Conservation (phyloP, 2,113 vertebrate species). For the Peromyscus californicus region DNA sequence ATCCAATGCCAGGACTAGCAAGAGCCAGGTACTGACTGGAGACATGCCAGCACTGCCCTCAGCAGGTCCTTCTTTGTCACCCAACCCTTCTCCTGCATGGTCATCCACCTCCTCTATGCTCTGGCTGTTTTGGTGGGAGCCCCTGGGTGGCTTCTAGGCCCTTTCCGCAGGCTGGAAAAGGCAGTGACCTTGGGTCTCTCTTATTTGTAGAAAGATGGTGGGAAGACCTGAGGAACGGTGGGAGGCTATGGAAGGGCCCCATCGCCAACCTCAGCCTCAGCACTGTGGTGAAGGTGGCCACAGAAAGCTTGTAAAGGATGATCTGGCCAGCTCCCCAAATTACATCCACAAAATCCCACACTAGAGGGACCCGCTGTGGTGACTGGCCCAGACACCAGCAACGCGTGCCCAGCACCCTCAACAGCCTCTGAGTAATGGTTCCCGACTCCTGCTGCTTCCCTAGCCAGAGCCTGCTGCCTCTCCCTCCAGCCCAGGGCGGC, state of each 20-base stretch:
- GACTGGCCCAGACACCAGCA: neutral
- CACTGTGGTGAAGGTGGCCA: fast-evolving
- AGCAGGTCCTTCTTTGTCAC: fast-evolving
- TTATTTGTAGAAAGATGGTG: neutral
- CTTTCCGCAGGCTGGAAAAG: neutral
- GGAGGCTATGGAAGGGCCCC: slow-evolving; percentile 12
- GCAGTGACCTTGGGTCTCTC: neutral
- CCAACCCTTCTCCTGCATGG: neutral
- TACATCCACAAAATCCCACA: neutral
- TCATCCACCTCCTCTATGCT: neutral
- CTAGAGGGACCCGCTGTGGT: neutral
- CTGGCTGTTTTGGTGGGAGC: neutral
- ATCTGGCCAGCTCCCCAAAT: neutral
- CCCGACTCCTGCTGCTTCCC: neutral
- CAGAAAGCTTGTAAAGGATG: fast-evolving
- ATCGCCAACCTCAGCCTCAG: too few relatives aligned
- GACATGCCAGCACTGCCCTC: fast-evolving
- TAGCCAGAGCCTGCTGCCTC: neutral
- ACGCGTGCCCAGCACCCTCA: fast-evolving
- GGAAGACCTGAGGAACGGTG: slow-evolving; percentile 17
- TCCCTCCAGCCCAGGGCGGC: neutral
- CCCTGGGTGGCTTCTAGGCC: fast-evolving
- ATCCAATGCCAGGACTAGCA: fast-evolving
- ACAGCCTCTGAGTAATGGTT: neutral
- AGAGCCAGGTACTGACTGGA: neutral